Percentiles rank a stretch among this genome's conserved stretches.
phyloP scores from a whole-genome alignment of 2,888 invertebrate species.

The Perithous albicinctus region DNA sequence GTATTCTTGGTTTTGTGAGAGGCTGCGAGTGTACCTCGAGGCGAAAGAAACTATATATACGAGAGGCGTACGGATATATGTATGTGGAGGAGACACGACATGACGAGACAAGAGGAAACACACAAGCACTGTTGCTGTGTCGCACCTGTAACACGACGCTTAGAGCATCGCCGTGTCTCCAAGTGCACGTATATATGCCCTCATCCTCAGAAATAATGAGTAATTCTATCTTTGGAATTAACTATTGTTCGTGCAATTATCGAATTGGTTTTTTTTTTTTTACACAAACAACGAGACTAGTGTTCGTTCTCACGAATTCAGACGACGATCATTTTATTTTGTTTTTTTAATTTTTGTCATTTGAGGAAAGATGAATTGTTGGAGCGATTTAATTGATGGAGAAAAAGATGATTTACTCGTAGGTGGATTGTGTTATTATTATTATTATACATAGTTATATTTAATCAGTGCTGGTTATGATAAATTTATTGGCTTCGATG shows the following conservation, averaged over 20 bases:
- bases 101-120: constrained; percentile 27
- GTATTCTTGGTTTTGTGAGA: constrained; percentile 49
- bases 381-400: too few species aligned
- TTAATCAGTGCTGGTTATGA: too few species aligned
- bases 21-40: neutral
- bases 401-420: too few species aligned
- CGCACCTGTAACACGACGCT: constrained; percentile 62
- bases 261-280: neutral
- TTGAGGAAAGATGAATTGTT: neutral
- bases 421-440: too few species aligned
- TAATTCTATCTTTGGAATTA: constrained; percentile 5
- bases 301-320: neutral
- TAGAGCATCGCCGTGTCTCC: constrained; percentile 11
- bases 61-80: neutral
- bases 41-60: constrained; percentile 40
- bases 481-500: too few species aligned
- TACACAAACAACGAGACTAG: neutral
- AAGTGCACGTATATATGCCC: constrained; percentile 1
- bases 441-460: too few species aligned
- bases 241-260: neutral
- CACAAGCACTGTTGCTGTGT: constrained; percentile 60
- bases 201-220: constrained; percentile 23
- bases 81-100: constrained; percentile 21
- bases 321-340: too few species aligned
- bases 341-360: neutral